phyloP scores from a whole-genome alignment of 1,140 invertebrate genomes.

The Acromyrmex charruanus region DNA sequence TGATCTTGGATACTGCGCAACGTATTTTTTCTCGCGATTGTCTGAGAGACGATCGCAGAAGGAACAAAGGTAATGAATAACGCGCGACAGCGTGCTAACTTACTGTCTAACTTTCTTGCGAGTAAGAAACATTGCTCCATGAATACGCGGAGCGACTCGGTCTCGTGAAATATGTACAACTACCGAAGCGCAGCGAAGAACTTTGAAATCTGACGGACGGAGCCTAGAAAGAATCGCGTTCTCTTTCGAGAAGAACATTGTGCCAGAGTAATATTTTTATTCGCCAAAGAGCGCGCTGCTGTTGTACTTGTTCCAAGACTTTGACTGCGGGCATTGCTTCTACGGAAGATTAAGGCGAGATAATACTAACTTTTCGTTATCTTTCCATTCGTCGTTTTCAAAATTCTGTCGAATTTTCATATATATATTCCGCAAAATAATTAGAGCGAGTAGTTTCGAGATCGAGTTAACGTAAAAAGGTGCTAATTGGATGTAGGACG shows the following conservation, averaged over 20 bases:
- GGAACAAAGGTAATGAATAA: slow-evolving; percentile 68
- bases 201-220: slow-evolving; percentile 62
- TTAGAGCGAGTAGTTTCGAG: background rate
- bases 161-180: slow-evolving; percentile 60
- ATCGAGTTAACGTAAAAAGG: background rate
- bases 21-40: slow-evolving; percentile 56
- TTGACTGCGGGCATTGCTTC: slow-evolving; percentile 1
- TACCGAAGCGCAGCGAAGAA: slow-evolving; percentile 44
- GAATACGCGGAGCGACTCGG: slow-evolving; percentile 57
- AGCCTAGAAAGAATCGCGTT: slow-evolving; percentile 54
- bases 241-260: slow-evolving; percentile 59
- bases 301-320: slow-evolving; percentile 23
- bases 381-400: background rate
- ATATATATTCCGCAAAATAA: background rate
- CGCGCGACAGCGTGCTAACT: slow-evolving; percentile 62
- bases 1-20: slow-evolving; percentile 12
- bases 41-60: slow-evolving; percentile 47
- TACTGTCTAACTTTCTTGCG: slow-evolving; percentile 65
- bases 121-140: slow-evolving; percentile 66
- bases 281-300: slow-evolving; percentile 36
- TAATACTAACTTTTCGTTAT: slow-evolving; percentile 8
- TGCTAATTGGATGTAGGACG: slow-evolving; percentile 56
- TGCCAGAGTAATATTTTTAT: slow-evolving; percentile 54
- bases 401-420: background rate
- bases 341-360: slow-evolving; percentile 29